Percentiles rank a stretch among this genome's conserved stretches.
Conservation (phyloP, 2,888 invertebrate species). For the Thera obeliscata region DNA sequence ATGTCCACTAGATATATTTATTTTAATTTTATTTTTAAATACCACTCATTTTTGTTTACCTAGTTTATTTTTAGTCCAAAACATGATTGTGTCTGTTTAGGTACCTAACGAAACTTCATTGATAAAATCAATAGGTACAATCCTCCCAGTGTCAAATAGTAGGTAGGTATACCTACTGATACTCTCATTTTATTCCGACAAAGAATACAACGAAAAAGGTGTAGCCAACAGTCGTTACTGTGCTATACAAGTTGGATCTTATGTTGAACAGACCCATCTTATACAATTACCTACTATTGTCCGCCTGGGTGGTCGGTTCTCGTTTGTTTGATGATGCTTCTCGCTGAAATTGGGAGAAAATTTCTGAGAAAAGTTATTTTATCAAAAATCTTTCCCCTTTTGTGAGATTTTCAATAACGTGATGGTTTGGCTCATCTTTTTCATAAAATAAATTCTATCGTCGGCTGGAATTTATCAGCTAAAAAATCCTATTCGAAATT, state of each 20-base stretch:
- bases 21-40: too few species aligned
- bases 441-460: not conserved
- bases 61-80: too few species aligned
- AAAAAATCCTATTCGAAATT: conserved; percentile 7
- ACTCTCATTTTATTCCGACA: not conserved
- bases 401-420: not conserved
- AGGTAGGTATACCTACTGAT: not conserved
- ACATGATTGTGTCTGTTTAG: too few species aligned
- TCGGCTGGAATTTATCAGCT: not conserved
- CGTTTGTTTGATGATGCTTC: conserved; percentile 29
- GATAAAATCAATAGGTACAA: not conserved
- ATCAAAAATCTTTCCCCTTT: not conserved
- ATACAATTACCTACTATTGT: conserved; percentile 38
- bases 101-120: too few species aligned
- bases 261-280: conserved; percentile 33
- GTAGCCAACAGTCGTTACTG: conserved; percentile 30
- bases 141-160: not conserved
- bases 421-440: not conserved
- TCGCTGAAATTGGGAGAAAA: conserved; percentile 17
- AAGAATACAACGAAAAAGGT: conserved; percentile 24
- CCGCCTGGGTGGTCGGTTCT: conserved; percentile 24
- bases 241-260: conserved; percentile 21
- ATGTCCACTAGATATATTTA: too few species aligned
- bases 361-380: conserved; percentile 14
- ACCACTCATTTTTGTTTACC: too few species aligned